Conservation (phyloP, 2,113 vertebrate species). For the Geococcyx californianus region DNA sequence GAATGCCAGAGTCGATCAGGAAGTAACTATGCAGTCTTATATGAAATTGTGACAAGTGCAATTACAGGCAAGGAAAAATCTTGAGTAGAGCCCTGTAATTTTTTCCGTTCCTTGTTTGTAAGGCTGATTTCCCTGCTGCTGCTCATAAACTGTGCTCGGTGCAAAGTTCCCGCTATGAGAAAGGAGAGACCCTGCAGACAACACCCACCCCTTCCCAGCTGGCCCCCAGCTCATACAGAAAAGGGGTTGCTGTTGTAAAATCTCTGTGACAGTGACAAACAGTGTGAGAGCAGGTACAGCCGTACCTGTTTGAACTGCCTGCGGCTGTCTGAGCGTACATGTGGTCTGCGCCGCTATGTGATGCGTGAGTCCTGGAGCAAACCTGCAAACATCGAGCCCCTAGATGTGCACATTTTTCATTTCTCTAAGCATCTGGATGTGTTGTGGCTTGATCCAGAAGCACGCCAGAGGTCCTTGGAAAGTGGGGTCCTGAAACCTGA, state of each 20-base stretch:
- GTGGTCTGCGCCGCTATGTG: not conserved
- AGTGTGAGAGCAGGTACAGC: accelerated
- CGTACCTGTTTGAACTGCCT: accelerated
- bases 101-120: not conserved
- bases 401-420: not conserved
- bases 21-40: not conserved
- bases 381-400: accelerated
- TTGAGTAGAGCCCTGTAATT: not conserved
- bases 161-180: not conserved
- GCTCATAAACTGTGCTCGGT: not conserved
- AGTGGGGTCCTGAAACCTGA: not conserved
- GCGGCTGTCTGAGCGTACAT: accelerated
- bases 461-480: not conserved
- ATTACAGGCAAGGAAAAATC: not conserved
- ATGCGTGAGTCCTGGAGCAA: not conserved
- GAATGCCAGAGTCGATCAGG: not conserved
- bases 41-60: not conserved
- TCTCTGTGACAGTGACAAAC: no score
- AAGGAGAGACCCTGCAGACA: not conserved
- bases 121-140: not conserved
- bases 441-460: not conserved
- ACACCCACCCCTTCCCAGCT: not conserved
- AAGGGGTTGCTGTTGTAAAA: accelerated
- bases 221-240: not conserved
- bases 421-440: not conserved